phyloP scores from a whole-genome alignment of 2,113 vertebrate genomes.

The Malurus cyaneus region DNA sequence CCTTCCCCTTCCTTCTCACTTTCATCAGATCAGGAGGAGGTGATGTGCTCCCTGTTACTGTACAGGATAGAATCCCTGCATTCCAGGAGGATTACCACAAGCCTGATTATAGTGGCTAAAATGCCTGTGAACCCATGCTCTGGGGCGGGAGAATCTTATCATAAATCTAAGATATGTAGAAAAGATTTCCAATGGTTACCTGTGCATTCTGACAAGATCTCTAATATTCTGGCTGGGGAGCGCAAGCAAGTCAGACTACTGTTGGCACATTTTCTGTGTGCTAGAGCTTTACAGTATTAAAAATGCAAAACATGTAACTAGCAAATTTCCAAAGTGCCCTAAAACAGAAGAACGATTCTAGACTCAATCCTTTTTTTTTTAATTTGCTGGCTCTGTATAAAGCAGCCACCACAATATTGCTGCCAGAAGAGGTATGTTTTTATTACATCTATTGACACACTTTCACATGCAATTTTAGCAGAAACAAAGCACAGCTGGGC shows the following conservation, averaged over 20 bases:
- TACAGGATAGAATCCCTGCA: neutral
- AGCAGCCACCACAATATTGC: neutral
- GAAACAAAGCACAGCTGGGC: conserved; percentile 19
- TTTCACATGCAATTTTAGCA: neutral
- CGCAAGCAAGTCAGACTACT: neutral
- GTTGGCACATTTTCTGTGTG: neutral
- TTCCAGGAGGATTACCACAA: neutral
- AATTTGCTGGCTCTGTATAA: neutral
- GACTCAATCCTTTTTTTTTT: neutral
- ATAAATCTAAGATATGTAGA: neutral
- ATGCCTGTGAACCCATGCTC: accelerated
- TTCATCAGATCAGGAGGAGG: neutral
- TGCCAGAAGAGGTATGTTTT: neutral
- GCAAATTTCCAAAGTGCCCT: neutral
- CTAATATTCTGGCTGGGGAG: neutral
- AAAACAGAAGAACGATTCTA: neutral
- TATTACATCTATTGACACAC: neutral
- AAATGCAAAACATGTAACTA: neutral
- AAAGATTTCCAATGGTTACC: neutral
- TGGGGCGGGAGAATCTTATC: neutral
- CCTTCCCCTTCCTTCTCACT: neutral
- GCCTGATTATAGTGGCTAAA: neutral
- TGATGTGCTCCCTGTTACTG: neutral
- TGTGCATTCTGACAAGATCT: neutral
- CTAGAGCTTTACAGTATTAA: neutral